Evolutionary conservation across 2,797 vertebrate species (phyloP).

Genomic region (Gymnopithys bicolor): DNA sequence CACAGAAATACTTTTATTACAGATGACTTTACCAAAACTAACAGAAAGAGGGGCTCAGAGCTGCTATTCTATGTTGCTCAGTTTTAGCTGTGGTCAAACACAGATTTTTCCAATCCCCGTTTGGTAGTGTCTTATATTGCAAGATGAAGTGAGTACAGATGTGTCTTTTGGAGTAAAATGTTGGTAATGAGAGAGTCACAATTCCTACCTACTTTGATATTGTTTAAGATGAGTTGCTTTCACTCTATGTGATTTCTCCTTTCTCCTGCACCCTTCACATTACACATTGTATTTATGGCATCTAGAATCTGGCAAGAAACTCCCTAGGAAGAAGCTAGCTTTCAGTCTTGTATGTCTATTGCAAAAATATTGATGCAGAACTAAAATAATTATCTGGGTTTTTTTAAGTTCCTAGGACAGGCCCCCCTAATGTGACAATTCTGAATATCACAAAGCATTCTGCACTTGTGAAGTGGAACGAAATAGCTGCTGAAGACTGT

Average conservation of each 20-base stretch:
- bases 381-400: background rate
- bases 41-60: background rate
- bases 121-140: background rate
- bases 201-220: background rate
- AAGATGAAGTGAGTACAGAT: background rate
- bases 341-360: background rate
- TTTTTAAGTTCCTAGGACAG: constrained; percentile 78
- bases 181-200: background rate
- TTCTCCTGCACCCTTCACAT: background rate
- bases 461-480: constrained; percentile 77
- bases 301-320: background rate
- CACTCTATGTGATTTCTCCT: background rate
- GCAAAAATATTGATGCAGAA: background rate
- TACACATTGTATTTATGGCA: background rate
- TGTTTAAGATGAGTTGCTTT: background rate
- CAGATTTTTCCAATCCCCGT: background rate
- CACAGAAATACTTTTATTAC: background rate
- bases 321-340: background rate
- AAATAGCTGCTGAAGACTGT: constrained; percentile 78
- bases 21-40: background rate
- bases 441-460: constrained; percentile 73
- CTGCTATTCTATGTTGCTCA: background rate
- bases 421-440: constrained; percentile 79
- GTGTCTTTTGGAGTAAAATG: background rate
- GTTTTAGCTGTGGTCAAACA: background rate